Evolutionary conservation across 2,888 invertebrate genomes (phyloP), one percentile per base, ranked within the genome.

Genomic region (Acleris laterana): DNA sequence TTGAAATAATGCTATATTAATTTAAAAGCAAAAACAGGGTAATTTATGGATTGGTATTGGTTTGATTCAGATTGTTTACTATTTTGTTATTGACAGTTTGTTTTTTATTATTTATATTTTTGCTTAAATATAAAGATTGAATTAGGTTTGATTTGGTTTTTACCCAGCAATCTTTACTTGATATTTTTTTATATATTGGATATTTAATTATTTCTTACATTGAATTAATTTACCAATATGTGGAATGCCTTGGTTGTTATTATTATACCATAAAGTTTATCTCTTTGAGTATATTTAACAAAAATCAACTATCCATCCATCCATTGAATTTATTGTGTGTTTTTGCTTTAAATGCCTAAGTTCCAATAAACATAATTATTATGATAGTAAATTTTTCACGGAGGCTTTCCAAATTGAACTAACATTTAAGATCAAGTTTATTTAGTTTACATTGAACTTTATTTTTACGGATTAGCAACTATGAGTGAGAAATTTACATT

Each of bases 1-100:
- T 38, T 38, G 38, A 61, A 50, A 50, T 66, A 62, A 66, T 66
- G 66, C 61, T 62, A 57, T 62, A 49, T 61, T 50, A 25, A 46
- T 57, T 13, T n/a, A 32, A 16, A 57, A 66, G 66, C 66, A 66
- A 57, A 66, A 66, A 48, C 62, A 66, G 61, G 66, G 51, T 5
- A 16, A 19, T 32, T 5, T 17, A 22, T 32, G 11, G 28, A 16
- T 19, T n/a, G 16, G 22, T 38, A 6, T 19, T n/a, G 16, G 22
- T 38, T 4, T 28, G 20, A 42, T 53, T 63, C 44, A 44, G 25
- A 44, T 55, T 13, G 5, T 42, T 42, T 7, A 28, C 5, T 28
- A 17, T 32, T 46, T 42, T 55, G 42, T 42, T 38, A 42, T 42
- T 55, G 20, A 20, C 55, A 22, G 11, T 28, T 55, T 42, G 32